Percentiles rank a stretch among this genome's conserved stretches.
Conservation (phyloP, 2,888 invertebrate species). For the Aquatica leii region DNA sequence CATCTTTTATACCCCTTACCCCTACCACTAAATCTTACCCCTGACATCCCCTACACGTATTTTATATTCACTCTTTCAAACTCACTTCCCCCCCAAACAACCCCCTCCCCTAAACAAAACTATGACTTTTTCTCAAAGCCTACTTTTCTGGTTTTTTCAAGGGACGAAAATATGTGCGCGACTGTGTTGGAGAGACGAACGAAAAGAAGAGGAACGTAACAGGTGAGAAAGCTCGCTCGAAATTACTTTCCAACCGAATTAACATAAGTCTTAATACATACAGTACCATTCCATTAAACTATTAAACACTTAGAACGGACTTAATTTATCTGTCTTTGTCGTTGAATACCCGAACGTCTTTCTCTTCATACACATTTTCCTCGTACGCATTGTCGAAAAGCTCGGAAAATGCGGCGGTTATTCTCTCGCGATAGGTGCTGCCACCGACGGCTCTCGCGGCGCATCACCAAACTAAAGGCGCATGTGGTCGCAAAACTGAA, state of each 20-base stretch:
- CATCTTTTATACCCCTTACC: slow-evolving; percentile 49
- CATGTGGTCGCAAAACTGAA: not conserved
- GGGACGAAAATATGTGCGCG: not conserved
- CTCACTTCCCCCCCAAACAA: too few relatives aligned
- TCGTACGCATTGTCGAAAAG: too few relatives aligned
- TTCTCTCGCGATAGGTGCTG: slow-evolving; percentile 29
- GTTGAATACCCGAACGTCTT: too few relatives aligned
- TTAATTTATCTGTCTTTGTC: slow-evolving; percentile 27
- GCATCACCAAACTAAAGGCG: slow-evolving; percentile 20
- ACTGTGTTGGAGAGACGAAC: too few relatives aligned
- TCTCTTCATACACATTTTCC: not conserved
- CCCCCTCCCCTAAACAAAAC: too few relatives aligned
- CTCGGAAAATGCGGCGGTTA: too few relatives aligned
- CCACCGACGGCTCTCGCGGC: slow-evolving; percentile 29
- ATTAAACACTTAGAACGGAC: slow-evolving; percentile 33
- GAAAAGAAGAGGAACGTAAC: slow-evolving; percentile 23
- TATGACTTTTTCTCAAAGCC: too few relatives aligned
- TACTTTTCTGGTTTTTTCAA: too few relatives aligned
- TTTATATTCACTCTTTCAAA: slow-evolving; percentile 36
- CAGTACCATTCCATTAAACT: slow-evolving; percentile 34
- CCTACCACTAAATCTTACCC: slow-evolving; percentile 46
- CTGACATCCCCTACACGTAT: slow-evolving; percentile 37
- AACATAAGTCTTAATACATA: slow-evolving; percentile 33
- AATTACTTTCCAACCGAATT: slow-evolving; percentile 33
- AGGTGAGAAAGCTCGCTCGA: slow-evolving; percentile 31